Evolutionary conservation across 2,797 vertebrate species (phyloP).

Genomic region (Pangasius djambal): DNA sequence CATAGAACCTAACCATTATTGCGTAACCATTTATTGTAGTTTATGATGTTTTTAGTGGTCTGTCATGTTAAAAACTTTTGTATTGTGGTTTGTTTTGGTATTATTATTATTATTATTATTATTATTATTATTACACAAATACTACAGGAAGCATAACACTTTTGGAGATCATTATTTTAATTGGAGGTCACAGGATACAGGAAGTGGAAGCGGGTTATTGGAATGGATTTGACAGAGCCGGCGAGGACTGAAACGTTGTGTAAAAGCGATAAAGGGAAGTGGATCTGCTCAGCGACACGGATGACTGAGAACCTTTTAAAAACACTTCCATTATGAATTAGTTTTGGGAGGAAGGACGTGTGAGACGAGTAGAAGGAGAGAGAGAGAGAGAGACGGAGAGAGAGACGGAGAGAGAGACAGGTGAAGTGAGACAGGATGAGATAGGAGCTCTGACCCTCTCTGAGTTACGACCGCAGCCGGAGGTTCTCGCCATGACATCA

Average conservation of each 20-base stretch:
- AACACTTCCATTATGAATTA: neutral
- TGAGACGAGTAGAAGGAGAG: neutral
- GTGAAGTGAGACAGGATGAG: neutral
- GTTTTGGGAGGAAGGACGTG: neutral
- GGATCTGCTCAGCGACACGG: neutral
- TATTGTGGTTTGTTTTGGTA: neutral
- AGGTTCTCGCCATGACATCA: conserved; percentile 31
- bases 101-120: no score
- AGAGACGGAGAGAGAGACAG: neutral
- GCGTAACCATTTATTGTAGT: neutral
- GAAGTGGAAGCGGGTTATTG: neutral
- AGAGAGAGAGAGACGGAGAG: neutral
- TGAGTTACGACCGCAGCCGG: conserved; percentile 20
- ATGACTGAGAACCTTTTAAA: neutral
- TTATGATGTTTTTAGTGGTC: neutral
- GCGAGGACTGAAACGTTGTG: neutral
- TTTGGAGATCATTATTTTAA: neutral
- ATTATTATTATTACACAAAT: neutral
- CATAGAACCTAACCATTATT: neutral
- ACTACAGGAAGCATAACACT: neutral
- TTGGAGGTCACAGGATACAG: neutral
- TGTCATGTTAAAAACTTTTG: neutral
- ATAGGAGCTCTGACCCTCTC: conserved; percentile 14
- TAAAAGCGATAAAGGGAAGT: neutral
- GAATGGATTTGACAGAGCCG: no score